Evolutionary conservation across 2,888 invertebrate species (phyloP).

Genomic region (Cetonia aurata): DNA sequence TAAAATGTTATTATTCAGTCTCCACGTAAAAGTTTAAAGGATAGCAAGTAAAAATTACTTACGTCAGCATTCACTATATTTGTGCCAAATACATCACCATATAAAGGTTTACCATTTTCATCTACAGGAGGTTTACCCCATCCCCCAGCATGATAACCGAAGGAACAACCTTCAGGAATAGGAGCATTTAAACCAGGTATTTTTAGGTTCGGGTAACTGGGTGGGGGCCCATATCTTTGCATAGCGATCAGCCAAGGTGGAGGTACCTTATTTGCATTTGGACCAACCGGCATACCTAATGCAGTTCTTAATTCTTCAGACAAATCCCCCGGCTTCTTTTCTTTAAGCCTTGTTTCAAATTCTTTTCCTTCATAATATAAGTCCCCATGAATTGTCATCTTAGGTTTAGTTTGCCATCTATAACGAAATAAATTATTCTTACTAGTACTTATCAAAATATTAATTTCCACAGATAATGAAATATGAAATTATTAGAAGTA

Average conservation of each 20-base stretch:
- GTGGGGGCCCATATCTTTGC: slow-evolving; percentile 99
- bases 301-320: slow-evolving; percentile 96
- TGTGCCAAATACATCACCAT: slow-evolving; percentile 98
- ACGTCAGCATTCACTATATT: slow-evolving; percentile 80
- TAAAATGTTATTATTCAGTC: slow-evolving; percentile 32
- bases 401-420: slow-evolving; percentile 98
- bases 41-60: slow-evolving; percentile 55
- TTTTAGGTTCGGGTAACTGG: slow-evolving; percentile 98
- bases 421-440: slow-evolving; percentile 23
- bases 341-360: slow-evolving; percentile 96
- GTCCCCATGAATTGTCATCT: slow-evolving; percentile 99
- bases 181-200: slow-evolving; percentile 98
- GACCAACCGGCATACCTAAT: slow-evolving; percentile 98
- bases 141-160: slow-evolving; percentile 99
- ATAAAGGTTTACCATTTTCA: slow-evolving; percentile 96
- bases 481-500: background rate
- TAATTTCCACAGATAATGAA: background rate
- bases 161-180: slow-evolving; percentile 96
- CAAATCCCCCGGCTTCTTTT: slow-evolving; percentile 98
- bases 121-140: slow-evolving; percentile 99
- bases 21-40: slow-evolving; percentile 7
- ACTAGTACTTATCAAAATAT: too few relatives aligned
- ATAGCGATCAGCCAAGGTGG: slow-evolving; percentile 98
- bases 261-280: slow-evolving; percentile 90
- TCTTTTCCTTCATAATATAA: slow-evolving; percentile 99